Conservation (phyloP, 2,888 invertebrate species). For the Caenorhabditis sp. region DNA sequence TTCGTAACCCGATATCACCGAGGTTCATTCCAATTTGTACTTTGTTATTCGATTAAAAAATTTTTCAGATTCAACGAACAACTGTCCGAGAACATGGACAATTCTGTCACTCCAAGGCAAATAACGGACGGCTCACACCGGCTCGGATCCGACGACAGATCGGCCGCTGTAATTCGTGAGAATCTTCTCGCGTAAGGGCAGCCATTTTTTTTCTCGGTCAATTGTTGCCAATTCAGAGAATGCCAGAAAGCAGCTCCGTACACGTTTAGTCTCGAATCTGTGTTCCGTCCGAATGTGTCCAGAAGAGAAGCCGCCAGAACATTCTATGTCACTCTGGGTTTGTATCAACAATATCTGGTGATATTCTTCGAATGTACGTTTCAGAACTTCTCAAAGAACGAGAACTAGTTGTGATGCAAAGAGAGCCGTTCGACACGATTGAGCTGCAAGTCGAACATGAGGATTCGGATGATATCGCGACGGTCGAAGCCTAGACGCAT, state of each 20-base stretch:
- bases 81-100: neutral
- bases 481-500: neutral
- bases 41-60: too few relatives aligned
- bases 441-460: neutral
- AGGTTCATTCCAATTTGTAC: too few relatives aligned
- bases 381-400: constrained; percentile 25
- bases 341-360: neutral
- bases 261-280: neutral
- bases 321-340: constrained; percentile 21
- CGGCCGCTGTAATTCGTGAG: neutral
- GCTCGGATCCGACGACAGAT: neutral
- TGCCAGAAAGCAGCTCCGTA: neutral
- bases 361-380: too few relatives aligned
- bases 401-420: neutral
- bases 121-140: too few relatives aligned
- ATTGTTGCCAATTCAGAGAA: constrained; percentile 5
- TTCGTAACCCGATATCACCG: too few relatives aligned
- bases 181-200: neutral
- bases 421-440: neutral
- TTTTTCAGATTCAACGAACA: neutral
- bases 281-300: neutral
- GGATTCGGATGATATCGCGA: neutral
- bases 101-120: too few relatives aligned
- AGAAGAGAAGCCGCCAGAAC: constrained; percentile 25
- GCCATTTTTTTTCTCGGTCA: neutral